Conservation (phyloP, 2,113 vertebrate genomes). For the Uria lomvia region DNA sequence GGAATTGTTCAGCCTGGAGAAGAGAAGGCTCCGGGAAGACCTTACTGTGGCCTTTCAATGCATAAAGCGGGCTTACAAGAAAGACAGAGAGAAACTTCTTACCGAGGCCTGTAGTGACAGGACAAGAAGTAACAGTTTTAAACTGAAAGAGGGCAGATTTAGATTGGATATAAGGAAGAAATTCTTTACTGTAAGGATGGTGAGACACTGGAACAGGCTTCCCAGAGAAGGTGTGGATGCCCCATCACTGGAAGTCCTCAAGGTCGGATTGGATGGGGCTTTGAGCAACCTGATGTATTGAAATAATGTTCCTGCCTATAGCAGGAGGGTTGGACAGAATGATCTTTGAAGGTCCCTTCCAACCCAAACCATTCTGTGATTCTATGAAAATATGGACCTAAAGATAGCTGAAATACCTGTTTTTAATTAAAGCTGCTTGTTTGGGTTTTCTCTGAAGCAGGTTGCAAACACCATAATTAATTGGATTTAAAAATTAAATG, state of each 20-base stretch:
- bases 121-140: neutral
- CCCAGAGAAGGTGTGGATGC: neutral
- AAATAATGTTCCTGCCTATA: neutral
- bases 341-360: neutral
- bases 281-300: neutral
- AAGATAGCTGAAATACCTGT: neutral
- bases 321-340: neutral
- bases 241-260: neutral
- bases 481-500: slow-evolving; percentile 6
- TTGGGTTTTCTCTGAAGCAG: neutral
- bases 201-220: rapidly evolving
- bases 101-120: neutral
- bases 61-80: neutral
- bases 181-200: neutral
- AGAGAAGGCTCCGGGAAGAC: neutral
- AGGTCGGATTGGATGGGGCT: neutral
- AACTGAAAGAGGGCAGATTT: neutral
- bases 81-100: neutral
- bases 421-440: neutral
- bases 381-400: neutral
- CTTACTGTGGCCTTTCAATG: neutral
- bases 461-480: neutral
- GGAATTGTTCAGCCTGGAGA: neutral
- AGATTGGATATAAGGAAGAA: neutral
- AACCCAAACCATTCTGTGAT: neutral